Base-by-base conservation (phyloP, 2,888 invertebrate genomes). In the Hololepta plana region DNA sequence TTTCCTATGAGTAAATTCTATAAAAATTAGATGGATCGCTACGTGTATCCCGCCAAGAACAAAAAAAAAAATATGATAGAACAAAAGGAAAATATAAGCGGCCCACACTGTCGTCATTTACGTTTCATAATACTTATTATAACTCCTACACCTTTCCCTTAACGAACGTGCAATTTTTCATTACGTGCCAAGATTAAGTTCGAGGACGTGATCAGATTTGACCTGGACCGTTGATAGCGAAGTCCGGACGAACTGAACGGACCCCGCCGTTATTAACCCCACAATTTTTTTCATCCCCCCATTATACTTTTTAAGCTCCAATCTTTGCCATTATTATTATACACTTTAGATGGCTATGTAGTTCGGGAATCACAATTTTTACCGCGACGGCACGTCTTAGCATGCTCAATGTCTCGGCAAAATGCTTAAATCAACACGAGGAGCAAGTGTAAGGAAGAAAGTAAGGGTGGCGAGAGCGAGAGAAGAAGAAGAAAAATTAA, bases 221-320 rank as follows among this genome's bases (percentile, higher is more conserved):
- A 59, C 45, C 42, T 41, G 33, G 37, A 34, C 30, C 36, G 39
- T 43, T 37, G 31, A 32, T 33, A 28, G 30, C 31, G 29, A 27
- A 31, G 35, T 20, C 24, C 24, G 32, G 33, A 34, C 32, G 33
- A 28, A 26, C 32, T 32, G 32, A 34, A 33, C 28, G 34, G 32
- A 37, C 55, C 58, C 57, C 53, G 53, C 58, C 57, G 53, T 45
- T 42, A 59, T 56, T 52, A 47, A 45, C 43, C 48, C 44, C 45
- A 46, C 49, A n/a, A 9, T 14, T 14, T 22, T 27, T 13, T 15
- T 12, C 24, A 17, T 15, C 24, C 28, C 15, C 39, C 66, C 65
- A 67, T 68, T 67, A 68, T 68, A 68, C 67, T 67, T 68, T 68
- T 68, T 68, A 68, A 68, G 68, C 68, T 58, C 67, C 68, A 67